These are phyloP conservation scores for Volucella inflata DNA, from an alignment of 2,888 invertebrate species.

Conservation along the genomic window DNA sequence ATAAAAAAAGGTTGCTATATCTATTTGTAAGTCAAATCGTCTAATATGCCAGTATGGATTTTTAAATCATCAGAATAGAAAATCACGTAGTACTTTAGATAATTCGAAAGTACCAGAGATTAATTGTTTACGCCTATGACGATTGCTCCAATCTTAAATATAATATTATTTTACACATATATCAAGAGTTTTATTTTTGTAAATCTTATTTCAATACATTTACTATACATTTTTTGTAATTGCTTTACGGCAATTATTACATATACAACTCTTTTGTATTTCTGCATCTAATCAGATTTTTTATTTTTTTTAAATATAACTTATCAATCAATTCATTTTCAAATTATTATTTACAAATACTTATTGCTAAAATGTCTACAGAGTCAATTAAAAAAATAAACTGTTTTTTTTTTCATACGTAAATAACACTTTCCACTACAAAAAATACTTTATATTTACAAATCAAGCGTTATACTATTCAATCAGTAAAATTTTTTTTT, in stretches of 20 bases:
- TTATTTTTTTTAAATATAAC: conserved; percentile 44
- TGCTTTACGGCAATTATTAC: conserved; percentile 22
- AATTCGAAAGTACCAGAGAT: conserved; percentile 33
- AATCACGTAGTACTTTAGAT: no score
- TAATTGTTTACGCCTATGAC: conserved; percentile 21
- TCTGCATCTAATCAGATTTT: conserved; percentile 34
- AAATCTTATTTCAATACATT: conserved; percentile 52
- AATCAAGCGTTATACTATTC: conserved; percentile 29
- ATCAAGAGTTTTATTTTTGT: conserved; percentile 43
- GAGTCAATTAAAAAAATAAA: conserved; percentile 71
- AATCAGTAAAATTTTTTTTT: conserved; percentile 58
- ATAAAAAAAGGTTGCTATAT: conserved; percentile 49
- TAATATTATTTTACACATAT: background rate
- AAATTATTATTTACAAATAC: conserved; percentile 57
- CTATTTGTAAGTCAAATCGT: background rate
- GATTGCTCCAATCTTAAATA: background rate
- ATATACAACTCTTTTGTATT: conserved; percentile 37
- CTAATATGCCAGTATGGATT: no score
- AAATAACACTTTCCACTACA: conserved; percentile 44
- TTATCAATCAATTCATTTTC: conserved; percentile 5
- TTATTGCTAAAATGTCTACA: conserved; percentile 59
- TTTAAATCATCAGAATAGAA: no score
- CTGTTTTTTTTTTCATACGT: conserved; percentile 38
- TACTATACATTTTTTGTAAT: conserved; percentile 29
- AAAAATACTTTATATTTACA: conserved; percentile 62